Percentiles rank a stretch among this genome's conserved stretches.
These are phyloP conservation scores for Entomyzon cyanotis DNA, from an alignment of 2,113 vertebrate species.

Conservation along the genomic window DNA sequence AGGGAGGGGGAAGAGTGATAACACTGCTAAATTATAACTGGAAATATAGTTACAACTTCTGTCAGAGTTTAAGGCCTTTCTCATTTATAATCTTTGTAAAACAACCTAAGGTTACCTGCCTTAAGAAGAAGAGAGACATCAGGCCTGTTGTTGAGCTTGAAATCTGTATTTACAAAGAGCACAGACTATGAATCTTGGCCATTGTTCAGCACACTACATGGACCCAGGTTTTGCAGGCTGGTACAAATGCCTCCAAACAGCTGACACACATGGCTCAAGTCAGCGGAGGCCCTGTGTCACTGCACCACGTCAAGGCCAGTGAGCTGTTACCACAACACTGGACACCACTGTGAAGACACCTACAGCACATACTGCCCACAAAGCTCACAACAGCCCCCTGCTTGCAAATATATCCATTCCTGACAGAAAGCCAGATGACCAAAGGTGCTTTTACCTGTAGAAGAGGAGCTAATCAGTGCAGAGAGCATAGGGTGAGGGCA, in stretches of 20 bases:
- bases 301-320: accelerated
- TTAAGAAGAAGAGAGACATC: background rate
- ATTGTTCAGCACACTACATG: background rate
- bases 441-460: background rate
- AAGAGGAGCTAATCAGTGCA: background rate
- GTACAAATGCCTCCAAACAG: background rate
- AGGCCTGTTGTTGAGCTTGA: background rate
- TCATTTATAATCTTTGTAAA: background rate
- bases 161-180: background rate
- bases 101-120: background rate
- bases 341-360: background rate
- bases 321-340: background rate
- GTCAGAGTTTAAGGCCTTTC: background rate
- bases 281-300: background rate
- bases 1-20: background rate
- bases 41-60: background rate
- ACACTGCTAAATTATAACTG: background rate
- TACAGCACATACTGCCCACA: background rate
- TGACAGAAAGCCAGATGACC: background rate
- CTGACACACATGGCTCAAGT: accelerated
- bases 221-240: accelerated
- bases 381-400: background rate
- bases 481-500: accelerated
- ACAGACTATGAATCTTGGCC: accelerated
- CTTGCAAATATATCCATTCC: background rate